phyloP scores from a whole-genome alignment of 2,113 vertebrate genomes.

The Xenopus borealis region DNA sequence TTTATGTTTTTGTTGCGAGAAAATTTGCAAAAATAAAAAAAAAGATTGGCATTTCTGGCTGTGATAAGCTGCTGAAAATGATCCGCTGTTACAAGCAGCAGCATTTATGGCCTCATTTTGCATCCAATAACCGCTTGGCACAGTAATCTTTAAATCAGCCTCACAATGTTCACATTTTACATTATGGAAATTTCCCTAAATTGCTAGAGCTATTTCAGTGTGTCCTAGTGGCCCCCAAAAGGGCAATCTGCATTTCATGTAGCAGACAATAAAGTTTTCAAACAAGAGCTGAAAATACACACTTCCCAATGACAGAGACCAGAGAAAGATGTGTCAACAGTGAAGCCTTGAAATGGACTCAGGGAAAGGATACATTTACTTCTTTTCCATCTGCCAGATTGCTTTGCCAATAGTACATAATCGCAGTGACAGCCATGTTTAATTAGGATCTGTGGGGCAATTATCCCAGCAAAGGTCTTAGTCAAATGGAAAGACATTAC shows the following conservation, averaged over 20 bases:
- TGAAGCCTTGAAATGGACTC: constrained; percentile 22
- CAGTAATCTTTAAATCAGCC: constrained; percentile 14
- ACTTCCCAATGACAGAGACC: constrained; percentile 20
- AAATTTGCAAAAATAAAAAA: background rate
- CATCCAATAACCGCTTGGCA: constrained; percentile 19
- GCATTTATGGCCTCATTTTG: constrained; percentile 24
- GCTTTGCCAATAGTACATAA: constrained; percentile 52
- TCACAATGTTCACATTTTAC: constrained; percentile 20
- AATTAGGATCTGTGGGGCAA: constrained; percentile 54
- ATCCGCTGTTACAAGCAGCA: constrained; percentile 17
- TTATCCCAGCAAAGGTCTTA: constrained; percentile 51
- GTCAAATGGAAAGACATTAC: constrained; percentile 50
- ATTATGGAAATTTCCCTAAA: constrained; percentile 24
- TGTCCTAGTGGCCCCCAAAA: constrained; percentile 29
- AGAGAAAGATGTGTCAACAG: constrained; percentile 14
- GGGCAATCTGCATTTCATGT: constrained; percentile 30
- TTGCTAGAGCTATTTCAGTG: constrained; percentile 19
- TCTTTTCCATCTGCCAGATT: constrained; percentile 49
- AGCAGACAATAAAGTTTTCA: constrained; percentile 22
- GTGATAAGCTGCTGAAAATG: background rate
- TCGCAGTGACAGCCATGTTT: constrained; percentile 47
- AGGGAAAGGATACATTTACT: constrained; percentile 19
- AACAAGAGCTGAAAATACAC: constrained; percentile 22
- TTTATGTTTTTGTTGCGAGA: background rate
- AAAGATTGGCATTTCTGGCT: background rate